Evolutionary conservation across 2,888 invertebrate species (phyloP).

Genomic region (Sarcophaga carnaria): DNA sequence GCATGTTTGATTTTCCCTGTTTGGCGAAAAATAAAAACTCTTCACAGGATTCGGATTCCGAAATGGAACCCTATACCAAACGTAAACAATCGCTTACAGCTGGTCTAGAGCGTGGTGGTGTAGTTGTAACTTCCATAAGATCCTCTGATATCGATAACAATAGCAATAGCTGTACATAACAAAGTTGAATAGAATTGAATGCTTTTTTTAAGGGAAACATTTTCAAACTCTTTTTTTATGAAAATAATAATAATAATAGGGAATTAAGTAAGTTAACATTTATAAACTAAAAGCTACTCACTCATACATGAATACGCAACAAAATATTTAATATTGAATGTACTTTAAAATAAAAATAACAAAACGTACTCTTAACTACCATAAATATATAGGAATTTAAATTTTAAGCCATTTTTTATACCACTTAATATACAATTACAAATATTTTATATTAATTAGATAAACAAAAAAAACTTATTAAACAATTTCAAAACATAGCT

Average conservation of each 20-base stretch:
- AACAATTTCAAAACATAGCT: neutral
- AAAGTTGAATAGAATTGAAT: neutral
- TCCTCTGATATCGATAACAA: conserved; percentile 72
- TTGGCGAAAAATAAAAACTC: conserved; percentile 74
- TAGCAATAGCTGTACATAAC: conserved; percentile 71
- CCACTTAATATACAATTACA: conserved; percentile 36
- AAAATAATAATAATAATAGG: too few species aligned
- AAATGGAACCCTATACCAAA: conserved; percentile 77
- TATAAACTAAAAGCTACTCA: conserved; percentile 13
- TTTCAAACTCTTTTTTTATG: too few species aligned
- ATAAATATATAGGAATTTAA: conserved; percentile 4
- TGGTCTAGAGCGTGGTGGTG: conserved; percentile 69
- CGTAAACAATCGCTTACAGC: conserved; percentile 77
- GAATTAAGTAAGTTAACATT: conserved; percentile 43
- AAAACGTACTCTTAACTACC: conserved; percentile 21
- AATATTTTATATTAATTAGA: neutral
- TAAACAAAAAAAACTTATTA: conserved; percentile 3
- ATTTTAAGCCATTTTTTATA: conserved; percentile 64
- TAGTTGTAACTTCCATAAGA: conserved; percentile 28
- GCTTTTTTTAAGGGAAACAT: too few species aligned
- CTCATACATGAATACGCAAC: neutral
- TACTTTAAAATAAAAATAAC: neutral
- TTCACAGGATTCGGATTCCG: conserved; percentile 75
- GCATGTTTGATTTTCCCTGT: conserved; percentile 83
- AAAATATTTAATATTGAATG: conserved; percentile 8